phyloP scores from a whole-genome alignment of 2,888 invertebrate species.

The Diloba caeruleocephala region DNA sequence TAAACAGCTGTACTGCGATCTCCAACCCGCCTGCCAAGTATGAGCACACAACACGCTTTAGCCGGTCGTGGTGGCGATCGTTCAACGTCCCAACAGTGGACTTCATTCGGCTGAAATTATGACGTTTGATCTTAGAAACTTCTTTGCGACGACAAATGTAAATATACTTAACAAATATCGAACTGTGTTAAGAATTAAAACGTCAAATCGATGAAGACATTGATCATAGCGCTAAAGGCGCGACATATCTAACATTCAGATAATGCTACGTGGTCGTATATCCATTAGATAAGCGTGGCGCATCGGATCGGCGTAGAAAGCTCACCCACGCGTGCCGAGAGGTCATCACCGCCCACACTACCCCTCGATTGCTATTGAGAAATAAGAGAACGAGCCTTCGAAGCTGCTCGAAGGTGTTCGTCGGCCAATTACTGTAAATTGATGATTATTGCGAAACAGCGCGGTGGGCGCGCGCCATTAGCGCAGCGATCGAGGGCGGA shows the following conservation, averaged over 20 bases:
- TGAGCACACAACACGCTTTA: too few species aligned
- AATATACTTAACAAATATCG: constrained; percentile 19
- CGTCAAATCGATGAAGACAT: constrained; percentile 30
- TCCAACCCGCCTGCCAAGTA: too few species aligned
- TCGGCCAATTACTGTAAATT: constrained; percentile 73
- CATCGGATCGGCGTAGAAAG: constrained; percentile 75
- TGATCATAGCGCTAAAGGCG: constrained; percentile 43
- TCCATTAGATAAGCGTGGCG: constrained; percentile 62
- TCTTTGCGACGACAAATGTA: constrained; percentile 32
- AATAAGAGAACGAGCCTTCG: constrained; percentile 62
- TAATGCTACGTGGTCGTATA: constrained; percentile 53
- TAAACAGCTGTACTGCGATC: too few species aligned
- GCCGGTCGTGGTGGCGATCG: too few species aligned
- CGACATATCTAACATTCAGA: constrained; percentile 45
- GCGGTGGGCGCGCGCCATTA: constrained; percentile 62
- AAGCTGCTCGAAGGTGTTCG: constrained; percentile 63
- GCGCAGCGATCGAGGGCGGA: constrained; percentile 60
- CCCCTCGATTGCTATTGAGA: constrained; percentile 70
- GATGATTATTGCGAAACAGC: constrained; percentile 78
- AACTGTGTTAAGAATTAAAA: constrained; percentile 26
- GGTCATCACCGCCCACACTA: constrained; percentile 81
- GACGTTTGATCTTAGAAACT: constrained; percentile 42
- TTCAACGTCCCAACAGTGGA: too few species aligned
- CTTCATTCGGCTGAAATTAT: too few species aligned
- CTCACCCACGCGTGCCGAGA: constrained; percentile 81